Evolutionary conservation across 2,888 invertebrate genomes (phyloP).

Genomic region (Rhingia campestris): DNA sequence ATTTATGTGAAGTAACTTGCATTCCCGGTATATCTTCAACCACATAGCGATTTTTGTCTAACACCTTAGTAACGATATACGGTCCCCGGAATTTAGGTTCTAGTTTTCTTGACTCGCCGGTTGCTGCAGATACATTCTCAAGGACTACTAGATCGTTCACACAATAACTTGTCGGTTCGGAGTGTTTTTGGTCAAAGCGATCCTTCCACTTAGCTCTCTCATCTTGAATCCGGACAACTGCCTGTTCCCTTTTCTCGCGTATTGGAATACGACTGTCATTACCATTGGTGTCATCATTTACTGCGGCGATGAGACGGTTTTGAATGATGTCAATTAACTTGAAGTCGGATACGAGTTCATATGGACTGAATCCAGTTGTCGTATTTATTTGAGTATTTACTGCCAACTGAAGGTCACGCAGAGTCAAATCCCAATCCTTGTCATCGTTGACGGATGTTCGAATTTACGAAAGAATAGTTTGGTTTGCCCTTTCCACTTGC

Average conservation of each 20-base stretch:
- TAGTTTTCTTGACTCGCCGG: no score
- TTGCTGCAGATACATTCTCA: no score
- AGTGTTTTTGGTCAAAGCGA: constrained; percentile 49
- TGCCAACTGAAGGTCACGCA: constrained; percentile 67
- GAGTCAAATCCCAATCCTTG: constrained; percentile 57
- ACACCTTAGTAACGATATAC: no score
- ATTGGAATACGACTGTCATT: no score
- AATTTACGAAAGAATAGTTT: constrained; percentile 62
- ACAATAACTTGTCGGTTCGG: constrained; percentile 17
- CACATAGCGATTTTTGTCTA: no score
- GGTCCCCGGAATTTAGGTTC: no score
- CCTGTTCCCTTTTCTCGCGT: no score
- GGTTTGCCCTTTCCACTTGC: constrained; percentile 68
- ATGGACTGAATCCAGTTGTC: constrained; percentile 62
- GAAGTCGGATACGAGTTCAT: constrained; percentile 72
- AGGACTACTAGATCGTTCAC: constrained; percentile 42
- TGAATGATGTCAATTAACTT: constrained; percentile 46
- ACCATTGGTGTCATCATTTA: neutral
- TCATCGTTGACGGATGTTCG: constrained; percentile 62
- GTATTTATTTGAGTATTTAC: constrained; percentile 59
- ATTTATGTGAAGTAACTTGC: no score
- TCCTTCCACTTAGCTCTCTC: constrained; percentile 42
- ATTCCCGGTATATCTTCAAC: no score
- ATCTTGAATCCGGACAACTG: constrained; percentile 16
- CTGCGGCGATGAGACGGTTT: constrained; percentile 31